A percentile compares a stretch with the other conserved stretches of the same genome.
phyloP scores from a whole-genome alignment of 2,113 vertebrate genomes.

The Ibidorhyncha struthersii region DNA sequence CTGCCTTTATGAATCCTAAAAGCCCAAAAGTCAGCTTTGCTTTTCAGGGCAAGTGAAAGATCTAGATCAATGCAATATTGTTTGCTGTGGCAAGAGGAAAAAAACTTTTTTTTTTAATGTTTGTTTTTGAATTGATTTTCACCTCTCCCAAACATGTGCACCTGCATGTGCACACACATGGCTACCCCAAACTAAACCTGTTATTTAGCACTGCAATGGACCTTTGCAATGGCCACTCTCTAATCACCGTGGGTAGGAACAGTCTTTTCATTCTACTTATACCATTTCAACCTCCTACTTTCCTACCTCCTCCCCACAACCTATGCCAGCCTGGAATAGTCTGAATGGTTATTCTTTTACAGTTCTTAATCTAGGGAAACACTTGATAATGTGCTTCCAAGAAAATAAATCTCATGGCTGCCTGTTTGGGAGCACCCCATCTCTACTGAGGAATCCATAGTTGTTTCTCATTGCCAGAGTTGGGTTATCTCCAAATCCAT shows the following conservation, averaged over 20 bases:
- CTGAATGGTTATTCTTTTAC: background rate
- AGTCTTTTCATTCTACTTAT: background rate
- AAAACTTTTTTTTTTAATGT: background rate
- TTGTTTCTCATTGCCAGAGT: background rate
- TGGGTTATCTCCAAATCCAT: conserved; percentile 17
- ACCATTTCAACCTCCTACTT: background rate
- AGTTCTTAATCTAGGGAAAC: background rate
- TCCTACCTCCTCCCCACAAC: background rate
- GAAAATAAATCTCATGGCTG: background rate
- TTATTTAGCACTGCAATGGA: background rate
- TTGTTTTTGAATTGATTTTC: background rate
- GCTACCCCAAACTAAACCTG: background rate
- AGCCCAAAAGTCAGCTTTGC: background rate
- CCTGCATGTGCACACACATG: no score
- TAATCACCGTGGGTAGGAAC: background rate
- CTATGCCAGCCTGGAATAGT: background rate
- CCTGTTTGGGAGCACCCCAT: background rate
- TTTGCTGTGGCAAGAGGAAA: background rate
- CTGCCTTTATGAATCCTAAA: background rate
- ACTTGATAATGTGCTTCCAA: background rate
- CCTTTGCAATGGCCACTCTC: background rate
- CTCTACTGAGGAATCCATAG: background rate
- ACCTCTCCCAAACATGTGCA: background rate
- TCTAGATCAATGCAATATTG: background rate
- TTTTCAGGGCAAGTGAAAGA: background rate